Base-by-base conservation (phyloP, 2,888 invertebrate species). In the Neoitamus cyanurus region DNA sequence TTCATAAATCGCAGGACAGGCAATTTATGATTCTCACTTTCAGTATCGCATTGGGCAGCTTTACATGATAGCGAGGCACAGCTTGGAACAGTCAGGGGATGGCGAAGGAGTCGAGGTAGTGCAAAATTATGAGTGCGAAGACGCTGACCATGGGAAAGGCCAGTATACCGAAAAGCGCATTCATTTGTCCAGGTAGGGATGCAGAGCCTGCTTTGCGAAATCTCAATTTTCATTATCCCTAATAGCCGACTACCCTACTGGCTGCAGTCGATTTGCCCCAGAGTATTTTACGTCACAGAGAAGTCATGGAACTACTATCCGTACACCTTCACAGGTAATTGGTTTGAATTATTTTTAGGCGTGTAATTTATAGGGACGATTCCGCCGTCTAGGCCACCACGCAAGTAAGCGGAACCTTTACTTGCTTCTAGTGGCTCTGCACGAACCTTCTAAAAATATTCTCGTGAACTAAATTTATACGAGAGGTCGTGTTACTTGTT, bases 221-320 rank as follows among this genome's bases (percentile, higher is more conserved):
- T 58, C 58, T 58, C 20, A 58, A 73, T 73, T 73, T 28, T 78
- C 15, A n/a, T 30, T 48, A 42, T 2, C n/a, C 20, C 9, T 20
- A 20, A 58, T 92, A 97, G 97, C 90, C 96, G 97, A 88, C 93
- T 98, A 86, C 98, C 98, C 3, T 95, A 95, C 89, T 98, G 97
- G 97, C 93, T 97, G 83, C 96, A 97, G 91, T 94, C 96, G 3
- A 91, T 98, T 88, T 94, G 96, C 89, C 98, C 98, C 87, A 95
- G 95, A 91, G 95, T 98, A 90, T 97, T 98, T 92, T 98, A 98
- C 91, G 94, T 98, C 20, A 97, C 96, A 85, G 98, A 98, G 91
- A 97, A 97, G 90, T 97, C 97, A 13, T 98, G 97, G 97, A 98
- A 98, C 91, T 98, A 96, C 91, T 98, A 97, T 92, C 98, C 98